Percentiles rank a stretch among this genome's conserved stretches.
phyloP scores from a whole-genome alignment of 2,113 vertebrate species.

The Panurus biarmicus region DNA sequence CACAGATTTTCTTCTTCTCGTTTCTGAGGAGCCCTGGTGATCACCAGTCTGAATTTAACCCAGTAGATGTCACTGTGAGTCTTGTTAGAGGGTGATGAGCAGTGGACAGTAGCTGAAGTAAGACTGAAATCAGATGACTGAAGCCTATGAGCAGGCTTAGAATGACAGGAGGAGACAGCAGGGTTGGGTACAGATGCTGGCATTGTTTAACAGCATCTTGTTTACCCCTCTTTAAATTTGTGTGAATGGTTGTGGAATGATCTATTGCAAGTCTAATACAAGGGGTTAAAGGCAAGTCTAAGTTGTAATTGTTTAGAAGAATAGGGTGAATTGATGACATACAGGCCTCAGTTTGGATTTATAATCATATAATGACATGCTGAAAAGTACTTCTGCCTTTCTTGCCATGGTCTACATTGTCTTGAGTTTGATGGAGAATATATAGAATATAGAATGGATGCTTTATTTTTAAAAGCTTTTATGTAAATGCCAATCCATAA shows the following conservation, averaged over 20 bases:
- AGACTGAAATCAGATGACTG: not conserved
- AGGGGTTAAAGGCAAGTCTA: not conserved
- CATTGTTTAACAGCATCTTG: not conserved
- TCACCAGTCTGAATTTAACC: not conserved
- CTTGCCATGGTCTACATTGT: not conserved
- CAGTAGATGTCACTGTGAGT: slow-evolving; percentile 71
- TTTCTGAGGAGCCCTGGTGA: not conserved
- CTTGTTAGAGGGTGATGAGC: slow-evolving; percentile 11
- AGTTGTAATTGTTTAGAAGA: not conserved
- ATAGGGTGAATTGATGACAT: not conserved
- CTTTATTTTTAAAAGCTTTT: not conserved
- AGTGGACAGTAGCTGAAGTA: slow-evolving; percentile 3
- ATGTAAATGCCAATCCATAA: not conserved
- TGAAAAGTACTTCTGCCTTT: not conserved
- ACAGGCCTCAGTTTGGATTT: not conserved
- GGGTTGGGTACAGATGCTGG: not conserved
- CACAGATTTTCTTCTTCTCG: not conserved
- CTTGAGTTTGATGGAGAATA: not conserved
- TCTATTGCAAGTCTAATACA: not conserved
- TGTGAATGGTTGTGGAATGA: not conserved
- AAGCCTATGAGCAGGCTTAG: not conserved
- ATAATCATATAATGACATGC: not conserved
- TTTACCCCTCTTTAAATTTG: not conserved
- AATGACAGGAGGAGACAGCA: not conserved
- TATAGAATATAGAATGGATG: not conserved